Evolutionary conservation across 2,797 vertebrate species (phyloP).

Genomic region (Pitangus sulphuratus): DNA sequence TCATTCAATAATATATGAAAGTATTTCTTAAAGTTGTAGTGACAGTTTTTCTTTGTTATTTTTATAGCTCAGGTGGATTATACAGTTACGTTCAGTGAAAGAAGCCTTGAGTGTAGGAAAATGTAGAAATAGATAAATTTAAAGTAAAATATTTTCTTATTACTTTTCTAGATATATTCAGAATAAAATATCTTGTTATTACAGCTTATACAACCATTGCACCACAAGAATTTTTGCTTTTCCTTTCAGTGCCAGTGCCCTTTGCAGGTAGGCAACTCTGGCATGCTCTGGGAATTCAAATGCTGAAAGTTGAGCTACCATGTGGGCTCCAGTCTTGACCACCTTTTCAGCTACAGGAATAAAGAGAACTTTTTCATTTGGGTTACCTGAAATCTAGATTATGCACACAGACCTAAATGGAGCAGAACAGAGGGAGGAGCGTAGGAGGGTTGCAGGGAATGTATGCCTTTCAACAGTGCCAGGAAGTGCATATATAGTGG

Average conservation of each 20-base stretch:
- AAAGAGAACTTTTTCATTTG: conserved; percentile 21
- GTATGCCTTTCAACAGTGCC: conserved; percentile 63
- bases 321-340: background rate
- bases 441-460: conserved; percentile 63
- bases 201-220: background rate
- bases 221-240: background rate
- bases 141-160: background rate
- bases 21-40: background rate
- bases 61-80: background rate
- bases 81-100: background rate
- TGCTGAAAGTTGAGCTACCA: background rate
- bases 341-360: background rate
- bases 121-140: background rate
- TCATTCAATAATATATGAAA: background rate
- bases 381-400: conserved; percentile 65
- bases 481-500: conserved; percentile 70
- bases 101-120: background rate
- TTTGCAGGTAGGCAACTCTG: background rate
- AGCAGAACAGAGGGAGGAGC: conserved; percentile 65
- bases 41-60: background rate
- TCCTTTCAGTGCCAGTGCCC: background rate
- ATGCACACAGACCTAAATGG: conserved; percentile 58
- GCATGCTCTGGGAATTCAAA: background rate
- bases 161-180: background rate
- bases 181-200: background rate